Evolutionary conservation across 2,113 vertebrate species (phyloP), one percentile per base, ranked within the genome.

Genomic region (Malurus cyaneus): DNA sequence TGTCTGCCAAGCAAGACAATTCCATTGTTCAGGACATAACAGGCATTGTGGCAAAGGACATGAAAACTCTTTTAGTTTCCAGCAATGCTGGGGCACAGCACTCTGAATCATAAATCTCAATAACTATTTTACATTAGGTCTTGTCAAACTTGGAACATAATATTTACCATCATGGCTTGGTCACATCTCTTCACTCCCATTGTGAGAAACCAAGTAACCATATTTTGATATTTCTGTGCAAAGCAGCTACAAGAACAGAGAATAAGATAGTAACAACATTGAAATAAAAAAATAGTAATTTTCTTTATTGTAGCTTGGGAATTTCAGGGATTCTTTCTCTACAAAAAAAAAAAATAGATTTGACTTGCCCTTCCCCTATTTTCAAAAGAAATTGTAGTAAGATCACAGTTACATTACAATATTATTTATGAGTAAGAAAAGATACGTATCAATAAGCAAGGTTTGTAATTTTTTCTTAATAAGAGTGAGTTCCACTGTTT

Each of bases 1-100:
- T 87, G 53, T 39, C 77, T 86, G 94, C 86, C 92, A 95, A 84
- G 76, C 31, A 93, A 86, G 91, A 81, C 67, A 89, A 60, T 92
- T 86, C 60, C 36, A 94, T 95, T 93, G 94, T 92, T 91, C 4
- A 6, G 57, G 61, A 49, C 7, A 66, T 88, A 59, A 61, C n/a
- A 92, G 65, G 34, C 78, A 79, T 29, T 86, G 61, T 81, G 53
- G 77, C 36, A 86, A 89, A 91, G 36, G 65, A 79, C n/a, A 31
- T n/a, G 64, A 86, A 86, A 90, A 73, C 12, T 79, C 32, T 52
- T 90, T 77, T 82, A 71, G 14, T 74, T 92, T 84, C 69, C 77
- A 91, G 34, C 39, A 88, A 50, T 50, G 47, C 39, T 83, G 83
- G 15, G n/a, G 28, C 44, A 80, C 28, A 86, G 31, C 28, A 56